Evolutionary conservation across 2,797 vertebrate genomes (phyloP).

Genomic region (Smutsia temminckii): DNA sequence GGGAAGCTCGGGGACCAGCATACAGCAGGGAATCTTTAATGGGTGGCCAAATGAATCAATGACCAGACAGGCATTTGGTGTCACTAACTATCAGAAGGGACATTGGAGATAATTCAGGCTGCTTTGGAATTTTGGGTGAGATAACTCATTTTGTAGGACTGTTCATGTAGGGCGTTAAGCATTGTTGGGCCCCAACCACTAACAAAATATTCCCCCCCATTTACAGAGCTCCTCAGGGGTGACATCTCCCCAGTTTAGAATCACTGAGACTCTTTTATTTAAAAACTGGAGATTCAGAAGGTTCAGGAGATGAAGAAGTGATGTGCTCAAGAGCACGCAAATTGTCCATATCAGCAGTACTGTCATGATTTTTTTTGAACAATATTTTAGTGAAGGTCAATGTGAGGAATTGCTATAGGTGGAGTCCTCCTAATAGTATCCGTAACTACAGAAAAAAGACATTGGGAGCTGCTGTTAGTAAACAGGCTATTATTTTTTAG

Average conservation of each 20-base stretch:
- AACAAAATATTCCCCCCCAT: neutral
- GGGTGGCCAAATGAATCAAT: neutral
- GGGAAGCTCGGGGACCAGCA: neutral
- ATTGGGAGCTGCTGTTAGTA: neutral
- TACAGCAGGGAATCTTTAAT: neutral
- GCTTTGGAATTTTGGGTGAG: neutral
- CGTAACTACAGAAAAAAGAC: neutral
- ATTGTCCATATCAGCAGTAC: neutral
- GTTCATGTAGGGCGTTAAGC: neutral
- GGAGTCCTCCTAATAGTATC: neutral
- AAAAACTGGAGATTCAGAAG: neutral
- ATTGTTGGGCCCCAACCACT: neutral
- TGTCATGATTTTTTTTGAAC: neutral
- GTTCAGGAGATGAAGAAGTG: neutral
- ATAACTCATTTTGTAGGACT: neutral
- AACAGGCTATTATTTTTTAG: slow-evolving; percentile 17
- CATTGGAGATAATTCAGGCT: neutral
- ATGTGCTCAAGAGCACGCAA: neutral
- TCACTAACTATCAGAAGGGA: neutral
- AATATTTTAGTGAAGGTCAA: slow-evolving; percentile 30
- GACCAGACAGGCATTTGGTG: neutral
- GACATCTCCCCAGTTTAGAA: neutral
- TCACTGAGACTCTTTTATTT: neutral
- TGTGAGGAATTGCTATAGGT: neutral
- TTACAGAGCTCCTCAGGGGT: neutral